phyloP scores from a whole-genome alignment of 2,888 invertebrate species.

The Cancer borealis region DNA sequence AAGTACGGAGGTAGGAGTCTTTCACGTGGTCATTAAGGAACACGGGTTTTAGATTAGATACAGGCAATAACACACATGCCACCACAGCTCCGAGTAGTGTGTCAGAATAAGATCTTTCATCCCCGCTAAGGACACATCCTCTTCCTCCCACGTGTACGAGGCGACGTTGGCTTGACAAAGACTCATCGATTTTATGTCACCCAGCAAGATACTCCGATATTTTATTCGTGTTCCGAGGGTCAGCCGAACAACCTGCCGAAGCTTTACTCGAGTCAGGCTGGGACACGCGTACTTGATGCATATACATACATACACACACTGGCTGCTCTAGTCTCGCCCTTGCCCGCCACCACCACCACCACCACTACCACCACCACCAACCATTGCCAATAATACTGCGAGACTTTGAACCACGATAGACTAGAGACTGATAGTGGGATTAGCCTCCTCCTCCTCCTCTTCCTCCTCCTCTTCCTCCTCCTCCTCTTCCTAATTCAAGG shows the following conservation, averaged over 20 bases:
- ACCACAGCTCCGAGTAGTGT: background rate
- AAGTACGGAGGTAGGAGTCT: background rate
- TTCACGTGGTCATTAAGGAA: background rate
- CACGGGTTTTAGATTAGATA: background rate
- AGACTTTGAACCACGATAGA: background rate
- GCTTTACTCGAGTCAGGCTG: no score
- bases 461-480: background rate
- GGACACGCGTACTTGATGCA: background rate
- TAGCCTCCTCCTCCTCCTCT: background rate
- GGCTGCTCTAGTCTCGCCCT: no score
- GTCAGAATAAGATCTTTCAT: background rate
- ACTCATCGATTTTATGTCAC: background rate
- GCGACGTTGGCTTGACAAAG: background rate
- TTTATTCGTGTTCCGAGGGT: no score
- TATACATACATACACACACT: background rate
- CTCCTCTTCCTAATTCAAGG: background rate
- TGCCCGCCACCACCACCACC: no score
- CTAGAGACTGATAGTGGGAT: background rate
- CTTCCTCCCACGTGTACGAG: background rate
- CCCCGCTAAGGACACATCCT: background rate
- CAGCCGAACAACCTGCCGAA: no score
- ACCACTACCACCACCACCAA: background rate
- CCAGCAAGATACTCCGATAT: no score
- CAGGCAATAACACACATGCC: background rate
- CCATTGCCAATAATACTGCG: background rate